Evolutionary conservation across 2,888 invertebrate genomes (phyloP).

Genomic region (Tyria jacobaeae): DNA sequence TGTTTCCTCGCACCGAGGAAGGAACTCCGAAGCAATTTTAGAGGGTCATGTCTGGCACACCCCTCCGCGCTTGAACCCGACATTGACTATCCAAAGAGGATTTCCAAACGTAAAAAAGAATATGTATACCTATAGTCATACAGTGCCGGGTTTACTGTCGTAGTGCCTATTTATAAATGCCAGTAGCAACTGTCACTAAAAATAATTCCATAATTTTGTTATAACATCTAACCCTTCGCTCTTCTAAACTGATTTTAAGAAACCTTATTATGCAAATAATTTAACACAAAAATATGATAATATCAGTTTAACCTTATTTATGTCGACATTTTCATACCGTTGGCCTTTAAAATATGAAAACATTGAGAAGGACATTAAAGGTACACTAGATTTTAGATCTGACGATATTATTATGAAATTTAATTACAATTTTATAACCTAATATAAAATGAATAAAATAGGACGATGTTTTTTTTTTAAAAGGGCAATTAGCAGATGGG

Average conservation of each 20-base stretch:
- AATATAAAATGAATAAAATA: no score
- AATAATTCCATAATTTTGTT: neutral
- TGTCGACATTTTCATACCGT: constrained; percentile 27
- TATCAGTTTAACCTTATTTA: constrained; percentile 17
- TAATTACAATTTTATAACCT: no score
- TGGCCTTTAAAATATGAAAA: constrained; percentile 25
- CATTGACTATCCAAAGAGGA: no score
- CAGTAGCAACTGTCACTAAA: neutral
- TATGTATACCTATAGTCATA: no score
- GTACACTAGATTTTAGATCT: constrained; percentile 4
- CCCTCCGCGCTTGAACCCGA: no score
- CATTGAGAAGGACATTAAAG: constrained; percentile 19
- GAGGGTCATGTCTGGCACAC: no score
- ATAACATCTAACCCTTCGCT: constrained; percentile 3
- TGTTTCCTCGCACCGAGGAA: no score
- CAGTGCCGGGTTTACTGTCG: no score
- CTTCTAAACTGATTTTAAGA: constrained; percentile 3
- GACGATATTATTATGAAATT: neutral
- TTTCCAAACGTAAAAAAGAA: no score
- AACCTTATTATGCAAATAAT: constrained; percentile 26
- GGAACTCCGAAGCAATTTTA: no score
- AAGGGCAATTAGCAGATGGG: no score
- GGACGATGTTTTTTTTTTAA: no score
- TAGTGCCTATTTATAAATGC: neutral
- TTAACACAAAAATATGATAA: constrained; percentile 15